These are phyloP conservation scores for Coturnix japonica DNA, from an alignment of 2,113 vertebrate genomes.

Conservation along the genomic window DNA sequence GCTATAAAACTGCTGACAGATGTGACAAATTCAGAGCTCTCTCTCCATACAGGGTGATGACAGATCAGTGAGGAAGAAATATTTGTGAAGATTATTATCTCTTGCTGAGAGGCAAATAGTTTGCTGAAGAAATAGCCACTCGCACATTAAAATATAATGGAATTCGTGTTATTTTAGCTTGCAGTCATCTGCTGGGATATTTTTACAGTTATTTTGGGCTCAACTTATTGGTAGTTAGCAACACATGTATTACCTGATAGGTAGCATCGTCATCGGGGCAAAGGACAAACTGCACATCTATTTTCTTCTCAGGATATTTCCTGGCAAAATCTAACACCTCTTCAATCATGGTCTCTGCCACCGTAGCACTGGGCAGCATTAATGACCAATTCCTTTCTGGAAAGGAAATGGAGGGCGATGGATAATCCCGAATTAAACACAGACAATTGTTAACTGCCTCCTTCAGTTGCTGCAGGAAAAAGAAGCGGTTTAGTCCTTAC, in stretches of 20 bases:
- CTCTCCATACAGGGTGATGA: not conserved
- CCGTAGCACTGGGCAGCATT: not conserved
- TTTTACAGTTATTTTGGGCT: not conserved
- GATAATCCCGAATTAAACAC: accelerated
- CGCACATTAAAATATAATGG: not conserved
- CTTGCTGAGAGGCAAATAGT: not conserved
- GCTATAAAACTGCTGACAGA: not conserved
- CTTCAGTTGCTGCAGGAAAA: constrained; percentile 73
- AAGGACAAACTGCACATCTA: constrained; percentile 81
- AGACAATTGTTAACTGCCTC: constrained; percentile 62
- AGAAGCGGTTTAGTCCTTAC: not conserved
- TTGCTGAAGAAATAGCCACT: not conserved
- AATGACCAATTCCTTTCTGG: constrained; percentile 75
- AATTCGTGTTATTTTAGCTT: not conserved
- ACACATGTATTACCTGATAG: constrained; percentile 74
- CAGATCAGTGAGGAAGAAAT: not conserved
- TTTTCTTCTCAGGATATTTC: accelerated
- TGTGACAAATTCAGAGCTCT: not conserved
- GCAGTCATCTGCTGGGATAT: not conserved
- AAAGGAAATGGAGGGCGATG: constrained; percentile 79
- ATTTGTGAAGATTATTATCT: not conserved
- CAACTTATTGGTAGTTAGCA: not conserved
- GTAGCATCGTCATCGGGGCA: constrained; percentile 18
- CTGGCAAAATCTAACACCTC: constrained; percentile 69
- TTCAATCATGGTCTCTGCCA: constrained; percentile 72